These are phyloP conservation scores for Arctopsyche grandis DNA, from an alignment of 1,140 invertebrate species.

Conservation along the genomic window DNA sequence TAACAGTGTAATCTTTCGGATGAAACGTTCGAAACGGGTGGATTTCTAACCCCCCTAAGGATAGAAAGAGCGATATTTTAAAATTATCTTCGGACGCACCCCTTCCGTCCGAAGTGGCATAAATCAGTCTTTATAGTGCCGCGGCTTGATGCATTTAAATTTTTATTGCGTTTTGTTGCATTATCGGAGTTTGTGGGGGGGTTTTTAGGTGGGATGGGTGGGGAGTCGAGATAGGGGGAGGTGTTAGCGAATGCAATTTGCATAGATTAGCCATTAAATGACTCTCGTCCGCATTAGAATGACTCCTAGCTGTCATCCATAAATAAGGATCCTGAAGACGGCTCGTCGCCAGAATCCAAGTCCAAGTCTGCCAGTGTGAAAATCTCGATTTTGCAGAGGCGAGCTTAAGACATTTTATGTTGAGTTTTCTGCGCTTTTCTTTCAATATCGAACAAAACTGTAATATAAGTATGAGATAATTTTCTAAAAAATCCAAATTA, in stretches of 20 bases:
- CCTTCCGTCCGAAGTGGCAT: conserved; percentile 52
- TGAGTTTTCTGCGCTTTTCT: neutral
- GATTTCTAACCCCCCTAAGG: conserved; percentile 2
- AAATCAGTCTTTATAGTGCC: conserved; percentile 54
- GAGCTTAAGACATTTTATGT: neutral
- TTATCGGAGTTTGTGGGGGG: conserved; percentile 42
- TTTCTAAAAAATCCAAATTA: too few relatives aligned
- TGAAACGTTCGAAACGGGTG: neutral
- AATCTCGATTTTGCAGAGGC: neutral
- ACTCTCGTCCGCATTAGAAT: conserved; percentile 51
- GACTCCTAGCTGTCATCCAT: conserved; percentile 47
- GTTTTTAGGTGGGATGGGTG: neutral
- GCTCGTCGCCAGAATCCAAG: neutral
- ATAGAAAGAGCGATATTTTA: conserved; percentile 49
- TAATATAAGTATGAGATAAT: too few relatives aligned
- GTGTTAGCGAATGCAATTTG: conserved; percentile 46
- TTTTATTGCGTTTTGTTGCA: conserved; percentile 55
- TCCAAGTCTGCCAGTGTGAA: neutral
- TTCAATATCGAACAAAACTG: too few relatives aligned
- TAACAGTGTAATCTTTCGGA: neutral
- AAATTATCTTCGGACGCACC: conserved; percentile 53
- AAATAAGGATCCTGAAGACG: conserved; percentile 50
- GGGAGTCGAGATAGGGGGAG: conserved; percentile 41
- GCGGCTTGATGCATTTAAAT: conserved; percentile 54
- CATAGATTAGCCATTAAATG: conserved; percentile 55